Evolutionary conservation across 2,113 vertebrate species (phyloP).

Genomic region (Pluvianellus socialis): DNA sequence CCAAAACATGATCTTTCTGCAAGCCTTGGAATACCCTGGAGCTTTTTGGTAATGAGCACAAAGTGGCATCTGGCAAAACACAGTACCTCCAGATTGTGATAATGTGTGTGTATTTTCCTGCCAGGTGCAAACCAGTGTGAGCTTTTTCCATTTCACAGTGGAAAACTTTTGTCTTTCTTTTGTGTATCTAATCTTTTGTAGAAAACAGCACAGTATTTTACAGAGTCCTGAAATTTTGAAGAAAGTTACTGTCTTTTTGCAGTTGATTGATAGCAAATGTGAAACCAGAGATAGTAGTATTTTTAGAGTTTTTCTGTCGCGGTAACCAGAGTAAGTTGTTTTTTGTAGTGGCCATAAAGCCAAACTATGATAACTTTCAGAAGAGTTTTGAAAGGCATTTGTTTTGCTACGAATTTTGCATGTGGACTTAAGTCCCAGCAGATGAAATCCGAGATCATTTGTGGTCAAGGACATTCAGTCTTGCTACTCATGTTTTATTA

Average conservation of each 20-base stretch:
- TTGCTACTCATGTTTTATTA: not conserved
- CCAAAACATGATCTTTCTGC: not conserved
- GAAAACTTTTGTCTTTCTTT: constrained; percentile 25
- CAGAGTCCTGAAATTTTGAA: not conserved
- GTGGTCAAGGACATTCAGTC: not conserved
- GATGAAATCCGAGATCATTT: not conserved
- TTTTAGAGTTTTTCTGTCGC: not conserved
- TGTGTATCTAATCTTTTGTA: constrained; percentile 2
- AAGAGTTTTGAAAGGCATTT: not conserved
- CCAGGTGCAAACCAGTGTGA: constrained; percentile 55
- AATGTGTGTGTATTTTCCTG: not conserved
- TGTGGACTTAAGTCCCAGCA: not conserved
- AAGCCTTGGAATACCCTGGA: not conserved
- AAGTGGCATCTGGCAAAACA: constrained; percentile 25
- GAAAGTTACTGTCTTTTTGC: not conserved
- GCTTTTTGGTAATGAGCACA: not conserved
- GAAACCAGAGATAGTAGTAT: not conserved
- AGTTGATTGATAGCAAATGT: accelerated
- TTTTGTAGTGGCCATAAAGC: not conserved
- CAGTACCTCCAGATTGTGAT: constrained; percentile 9
- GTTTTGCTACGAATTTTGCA: not conserved
- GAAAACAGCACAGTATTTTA: not conserved
- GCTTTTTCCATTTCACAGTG: not conserved
- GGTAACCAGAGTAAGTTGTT: not conserved
- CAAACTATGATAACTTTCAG: not conserved